A percentile compares a stretch with the other conserved stretches of the same genome.
phyloP scores from a whole-genome alignment of 2,113 vertebrate genomes.

The Salvelinus alpinus region DNA sequence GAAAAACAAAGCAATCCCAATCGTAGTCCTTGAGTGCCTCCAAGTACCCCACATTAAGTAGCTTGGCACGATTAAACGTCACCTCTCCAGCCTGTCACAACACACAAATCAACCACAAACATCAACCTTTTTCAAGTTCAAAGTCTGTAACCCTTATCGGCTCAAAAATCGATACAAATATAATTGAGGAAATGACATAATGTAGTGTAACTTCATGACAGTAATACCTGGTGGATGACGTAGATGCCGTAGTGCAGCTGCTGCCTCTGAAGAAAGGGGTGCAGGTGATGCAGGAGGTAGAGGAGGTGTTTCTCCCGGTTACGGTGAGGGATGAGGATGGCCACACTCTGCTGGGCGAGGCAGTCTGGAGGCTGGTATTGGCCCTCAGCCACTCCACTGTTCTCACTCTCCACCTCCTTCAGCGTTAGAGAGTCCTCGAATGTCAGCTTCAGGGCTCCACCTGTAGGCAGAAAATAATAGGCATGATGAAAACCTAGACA shows the following conservation, averaged over 20 bases:
- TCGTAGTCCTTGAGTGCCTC: constrained; percentile 88
- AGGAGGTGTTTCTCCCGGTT: constrained; percentile 88
- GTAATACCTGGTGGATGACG: constrained; percentile 90
- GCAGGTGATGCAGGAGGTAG: constrained; percentile 89
- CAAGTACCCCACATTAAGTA: constrained; percentile 92
- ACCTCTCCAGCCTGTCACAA: constrained; percentile 78
- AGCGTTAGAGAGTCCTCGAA: constrained; percentile 82
- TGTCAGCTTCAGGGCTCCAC: constrained; percentile 76
- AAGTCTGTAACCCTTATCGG: too few species aligned
- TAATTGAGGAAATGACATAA: background rate
- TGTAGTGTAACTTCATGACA: background rate
- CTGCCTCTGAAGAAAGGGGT: constrained; percentile 93
- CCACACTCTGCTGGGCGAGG: constrained; percentile 81
- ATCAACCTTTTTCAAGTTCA: background rate
- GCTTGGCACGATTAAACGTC: constrained; percentile 94
- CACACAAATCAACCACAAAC: background rate
- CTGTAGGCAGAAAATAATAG: constrained; percentile 58
- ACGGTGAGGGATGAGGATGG: constrained; percentile 90
- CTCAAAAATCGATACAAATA: background rate
- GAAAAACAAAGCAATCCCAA: constrained; percentile 97
- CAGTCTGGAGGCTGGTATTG: constrained; percentile 80
- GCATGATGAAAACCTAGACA: background rate
- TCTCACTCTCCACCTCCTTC: constrained; percentile 79
- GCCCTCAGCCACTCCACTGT: constrained; percentile 76
- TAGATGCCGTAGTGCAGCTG: constrained; percentile 93